Conservation (phyloP, 2,797 vertebrate genomes). For the Bradypodion ventrale region DNA sequence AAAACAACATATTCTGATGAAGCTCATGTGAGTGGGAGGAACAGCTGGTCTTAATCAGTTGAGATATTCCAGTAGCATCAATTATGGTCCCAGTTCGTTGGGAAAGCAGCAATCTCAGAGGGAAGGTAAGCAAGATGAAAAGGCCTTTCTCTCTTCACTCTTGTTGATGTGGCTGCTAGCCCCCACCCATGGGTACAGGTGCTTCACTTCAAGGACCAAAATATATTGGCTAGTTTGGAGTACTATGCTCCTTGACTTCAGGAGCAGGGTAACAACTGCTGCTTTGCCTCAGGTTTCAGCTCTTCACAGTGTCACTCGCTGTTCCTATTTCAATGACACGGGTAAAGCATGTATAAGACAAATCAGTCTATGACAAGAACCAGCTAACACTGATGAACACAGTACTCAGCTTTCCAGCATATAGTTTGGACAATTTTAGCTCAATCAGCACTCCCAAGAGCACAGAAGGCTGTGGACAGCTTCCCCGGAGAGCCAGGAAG, state of each 20-base stretch:
- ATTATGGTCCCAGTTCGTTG: too few species aligned
- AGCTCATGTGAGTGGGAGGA: too few species aligned
- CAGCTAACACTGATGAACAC: background rate
- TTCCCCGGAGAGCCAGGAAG: background rate
- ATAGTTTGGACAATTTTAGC: constrained; percentile 22
- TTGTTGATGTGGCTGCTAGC: too few species aligned
- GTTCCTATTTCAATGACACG: background rate
- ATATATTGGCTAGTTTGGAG: background rate
- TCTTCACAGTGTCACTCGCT: background rate
- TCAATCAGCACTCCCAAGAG: constrained; percentile 11
- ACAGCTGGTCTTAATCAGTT: too few species aligned
- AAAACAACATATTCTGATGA: too few species aligned
- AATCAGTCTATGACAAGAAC: background rate
- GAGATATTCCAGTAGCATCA: too few species aligned
- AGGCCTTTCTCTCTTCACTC: too few species aligned
- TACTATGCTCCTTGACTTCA: background rate
- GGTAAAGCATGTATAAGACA: background rate
- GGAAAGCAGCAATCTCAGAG: too few species aligned
- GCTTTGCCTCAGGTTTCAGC: background rate
- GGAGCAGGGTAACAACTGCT: background rate
- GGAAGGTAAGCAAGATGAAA: too few species aligned
- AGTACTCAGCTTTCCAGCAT: background rate
- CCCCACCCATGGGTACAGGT: too few species aligned
- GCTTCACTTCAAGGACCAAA: background rate
- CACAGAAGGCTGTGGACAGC: background rate